Percentiles rank a stretch among this genome's conserved stretches.
phyloP scores from a whole-genome alignment of 2,797 vertebrate species.

The Muraenolepis orangiensis region DNA sequence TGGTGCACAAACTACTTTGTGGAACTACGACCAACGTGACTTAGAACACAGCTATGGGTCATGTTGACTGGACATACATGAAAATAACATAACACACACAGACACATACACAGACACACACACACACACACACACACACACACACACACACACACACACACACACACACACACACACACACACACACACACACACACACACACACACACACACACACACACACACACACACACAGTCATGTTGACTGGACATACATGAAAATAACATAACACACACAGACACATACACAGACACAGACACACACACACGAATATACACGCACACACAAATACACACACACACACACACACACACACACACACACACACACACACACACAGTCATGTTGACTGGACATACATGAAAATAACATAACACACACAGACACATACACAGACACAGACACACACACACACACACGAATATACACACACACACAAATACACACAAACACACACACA shows the following conservation, averaged over 20 bases:
- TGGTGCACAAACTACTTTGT: conserved; percentile 67
- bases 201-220: background rate
- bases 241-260: conserved; percentile 43
- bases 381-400: no score
- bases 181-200: no score
- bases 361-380: no score
- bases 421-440: no score
- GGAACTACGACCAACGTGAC: conserved; percentile 66
- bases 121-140: conserved; percentile 1
- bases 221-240: no score
- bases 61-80: conserved; percentile 41
- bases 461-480: background rate
- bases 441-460: conserved; percentile 29
- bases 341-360: background rate
- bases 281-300: conserved; percentile 8
- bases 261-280: conserved; percentile 39
- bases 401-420: no score
- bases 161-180: background rate
- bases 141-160: no score
- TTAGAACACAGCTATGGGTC: conserved; percentile 46
- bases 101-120: conserved; percentile 13
- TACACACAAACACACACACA: background rate
- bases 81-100: conserved; percentile 43
- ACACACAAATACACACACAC: no score
- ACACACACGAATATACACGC: background rate